Conservation (phyloP, 2,797 vertebrate genomes). For the Sebastes minor region DNA sequence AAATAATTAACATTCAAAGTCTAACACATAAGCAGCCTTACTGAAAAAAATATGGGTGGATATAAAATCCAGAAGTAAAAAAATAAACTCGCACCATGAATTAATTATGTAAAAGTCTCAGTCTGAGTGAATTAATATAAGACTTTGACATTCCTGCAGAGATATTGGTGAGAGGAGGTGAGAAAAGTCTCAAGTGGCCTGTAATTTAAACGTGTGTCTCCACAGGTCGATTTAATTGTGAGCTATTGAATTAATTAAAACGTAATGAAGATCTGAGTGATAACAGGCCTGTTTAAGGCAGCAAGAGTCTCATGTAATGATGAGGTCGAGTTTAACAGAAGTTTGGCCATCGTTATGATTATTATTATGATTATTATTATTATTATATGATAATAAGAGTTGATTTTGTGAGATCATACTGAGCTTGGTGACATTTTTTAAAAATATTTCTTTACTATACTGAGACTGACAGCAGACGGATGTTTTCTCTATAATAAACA, state of each 20-base stretch:
- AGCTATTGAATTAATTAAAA: conserved; percentile 27
- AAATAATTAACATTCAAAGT: not conserved
- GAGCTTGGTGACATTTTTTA: not conserved
- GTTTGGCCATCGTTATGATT: not conserved
- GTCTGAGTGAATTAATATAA: not conserved
- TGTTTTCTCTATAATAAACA: not conserved
- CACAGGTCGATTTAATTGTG: conserved; percentile 26
- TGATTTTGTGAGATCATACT: not conserved
- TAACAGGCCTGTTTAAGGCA: not conserved
- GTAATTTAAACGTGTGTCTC: not conserved
- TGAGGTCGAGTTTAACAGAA: not conserved
- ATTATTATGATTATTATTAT: not conserved
- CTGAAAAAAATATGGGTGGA: too few relatives aligned
- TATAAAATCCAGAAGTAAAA: not conserved
- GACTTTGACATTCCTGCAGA: not conserved
- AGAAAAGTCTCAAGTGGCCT: not conserved
- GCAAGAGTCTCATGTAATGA: not conserved
- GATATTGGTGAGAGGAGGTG: not conserved
- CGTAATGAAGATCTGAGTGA: not conserved
- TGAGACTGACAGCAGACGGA: not conserved
- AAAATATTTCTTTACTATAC: not conserved
- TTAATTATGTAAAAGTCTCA: not conserved
- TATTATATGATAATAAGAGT: not conserved
- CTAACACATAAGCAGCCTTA: not conserved
- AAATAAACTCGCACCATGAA: not conserved